phyloP scores from a whole-genome alignment of 2,113 vertebrate species.

The Eptatretus burgeri region DNA sequence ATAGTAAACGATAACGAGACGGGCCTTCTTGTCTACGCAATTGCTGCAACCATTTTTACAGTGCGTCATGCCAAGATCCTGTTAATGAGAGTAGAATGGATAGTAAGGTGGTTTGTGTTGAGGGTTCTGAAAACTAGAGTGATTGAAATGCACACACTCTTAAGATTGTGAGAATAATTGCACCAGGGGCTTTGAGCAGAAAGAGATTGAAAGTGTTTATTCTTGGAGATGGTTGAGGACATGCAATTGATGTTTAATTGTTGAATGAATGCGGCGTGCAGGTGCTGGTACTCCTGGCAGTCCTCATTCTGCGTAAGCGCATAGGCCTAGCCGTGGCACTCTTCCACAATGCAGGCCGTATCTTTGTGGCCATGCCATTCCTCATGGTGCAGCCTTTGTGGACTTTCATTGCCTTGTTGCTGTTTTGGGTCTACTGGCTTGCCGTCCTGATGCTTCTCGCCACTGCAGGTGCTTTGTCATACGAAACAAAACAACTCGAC shows the following conservation, averaged over 20 bases:
- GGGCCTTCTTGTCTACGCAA: conserved; percentile 3
- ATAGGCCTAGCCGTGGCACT: conserved; percentile 17
- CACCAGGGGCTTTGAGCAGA: no score
- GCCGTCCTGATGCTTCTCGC: conserved; percentile 28
- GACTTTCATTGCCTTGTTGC: conserved; percentile 21
- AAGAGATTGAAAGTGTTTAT: no score
- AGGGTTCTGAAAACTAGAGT: no score
- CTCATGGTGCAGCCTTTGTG: conserved; percentile 26
- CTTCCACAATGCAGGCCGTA: conserved; percentile 18
- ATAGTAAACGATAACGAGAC: conserved; percentile 2
- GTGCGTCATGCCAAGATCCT: not conserved
- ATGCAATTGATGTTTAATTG: no score
- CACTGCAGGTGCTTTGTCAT: conserved; percentile 20
- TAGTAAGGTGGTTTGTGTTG: no score
- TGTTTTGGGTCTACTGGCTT: conserved; percentile 32
- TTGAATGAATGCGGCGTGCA: conserved; percentile 10
- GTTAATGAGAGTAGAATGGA: no score
- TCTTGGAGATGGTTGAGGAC: no score
- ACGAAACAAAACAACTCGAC: no score
- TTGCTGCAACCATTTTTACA: not conserved
- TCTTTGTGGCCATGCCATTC: conserved; percentile 17
- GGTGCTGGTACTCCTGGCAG: conserved; percentile 18
- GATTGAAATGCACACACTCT: no score
- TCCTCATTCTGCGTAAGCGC: conserved; percentile 17
- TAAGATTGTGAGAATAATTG: no score